A percentile compares a stretch with the other conserved stretches of the same genome.
Evolutionary conservation across 2,888 invertebrate genomes (phyloP).

Genomic region (Itoplectis maculator): DNA sequence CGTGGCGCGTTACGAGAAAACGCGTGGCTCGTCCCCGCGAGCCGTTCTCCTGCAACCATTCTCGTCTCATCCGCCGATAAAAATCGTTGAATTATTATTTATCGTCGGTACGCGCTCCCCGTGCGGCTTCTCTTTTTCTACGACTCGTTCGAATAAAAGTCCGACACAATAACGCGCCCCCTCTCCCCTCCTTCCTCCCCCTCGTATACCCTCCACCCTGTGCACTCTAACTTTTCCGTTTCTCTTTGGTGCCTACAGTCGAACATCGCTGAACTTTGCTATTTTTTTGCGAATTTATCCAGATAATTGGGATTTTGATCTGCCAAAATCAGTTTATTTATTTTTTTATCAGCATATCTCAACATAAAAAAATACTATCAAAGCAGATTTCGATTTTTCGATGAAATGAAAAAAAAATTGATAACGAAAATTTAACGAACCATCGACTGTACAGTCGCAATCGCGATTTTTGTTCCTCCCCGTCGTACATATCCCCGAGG

Average conservation of each 20-base stretch:
- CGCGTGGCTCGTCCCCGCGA: not conserved
- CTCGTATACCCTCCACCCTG: not conserved
- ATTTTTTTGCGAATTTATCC: too few relatives aligned
- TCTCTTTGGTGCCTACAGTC: not conserved
- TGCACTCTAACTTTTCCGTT: not conserved
- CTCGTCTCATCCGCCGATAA: slow-evolving; percentile 5
- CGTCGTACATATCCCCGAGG: slow-evolving; percentile 9
- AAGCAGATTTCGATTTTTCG: not conserved
- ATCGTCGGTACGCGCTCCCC: slow-evolving; percentile 1
- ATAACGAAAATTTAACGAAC: not conserved
- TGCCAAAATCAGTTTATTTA: too few relatives aligned
- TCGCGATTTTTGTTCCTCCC: slow-evolving; percentile 2
- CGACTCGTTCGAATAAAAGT: not conserved
- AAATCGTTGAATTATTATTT: slow-evolving; percentile 37
- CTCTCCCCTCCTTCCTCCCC: too few relatives aligned
- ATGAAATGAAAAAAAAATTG: not conserved
- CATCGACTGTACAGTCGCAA: not conserved
- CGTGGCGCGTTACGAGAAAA: not conserved
- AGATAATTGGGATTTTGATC: too few relatives aligned
- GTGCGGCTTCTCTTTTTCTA: not conserved
- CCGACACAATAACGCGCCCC: slow-evolving; percentile 5
- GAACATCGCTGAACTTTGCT: not conserved
- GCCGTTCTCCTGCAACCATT: too few relatives aligned
- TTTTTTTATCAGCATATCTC: too few relatives aligned
- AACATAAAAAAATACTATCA: not conserved